Percentiles rank a stretch among this genome's conserved stretches.
These are phyloP conservation scores for Brachyopa scutellaris DNA, from an alignment of 2,888 invertebrate species.

Conservation along the genomic window DNA sequence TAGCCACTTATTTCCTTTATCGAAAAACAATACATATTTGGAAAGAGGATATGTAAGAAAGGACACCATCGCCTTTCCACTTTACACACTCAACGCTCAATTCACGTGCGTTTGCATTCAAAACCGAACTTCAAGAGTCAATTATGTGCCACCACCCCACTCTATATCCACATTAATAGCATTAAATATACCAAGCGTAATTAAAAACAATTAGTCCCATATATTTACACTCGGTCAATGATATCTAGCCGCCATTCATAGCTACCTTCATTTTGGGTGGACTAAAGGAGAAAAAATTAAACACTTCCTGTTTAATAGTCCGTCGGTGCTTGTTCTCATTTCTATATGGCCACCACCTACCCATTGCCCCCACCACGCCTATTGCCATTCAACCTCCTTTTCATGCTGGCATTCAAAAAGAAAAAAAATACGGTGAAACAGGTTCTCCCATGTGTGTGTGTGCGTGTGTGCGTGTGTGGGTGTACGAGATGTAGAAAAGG, in stretches of 20 bases:
- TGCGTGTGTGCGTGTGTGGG: background rate
- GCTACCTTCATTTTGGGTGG: slow-evolving; percentile 34
- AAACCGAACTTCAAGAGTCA: slow-evolving; percentile 40
- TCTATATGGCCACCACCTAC: slow-evolving; percentile 30
- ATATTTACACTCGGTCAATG: slow-evolving; percentile 63
- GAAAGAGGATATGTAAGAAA: no score
- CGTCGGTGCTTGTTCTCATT: slow-evolving; percentile 52
- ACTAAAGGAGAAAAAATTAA: slow-evolving; percentile 50
- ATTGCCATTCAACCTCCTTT: slow-evolving; percentile 43
- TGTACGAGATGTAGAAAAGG: slow-evolving; percentile 26
- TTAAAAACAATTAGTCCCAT: slow-evolving; percentile 66
- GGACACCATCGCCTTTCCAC: no score
- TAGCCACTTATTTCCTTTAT: no score
- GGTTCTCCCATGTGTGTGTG: background rate
- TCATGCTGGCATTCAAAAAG: slow-evolving; percentile 33
- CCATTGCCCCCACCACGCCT: background rate
- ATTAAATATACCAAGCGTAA: slow-evolving; percentile 51
- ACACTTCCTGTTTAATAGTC: slow-evolving; percentile 67
- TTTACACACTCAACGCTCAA: slow-evolving; percentile 12
- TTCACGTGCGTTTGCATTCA: slow-evolving; percentile 14
- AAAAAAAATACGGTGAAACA: slow-evolving; percentile 8
- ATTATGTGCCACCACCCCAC: slow-evolving; percentile 23
- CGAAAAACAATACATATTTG: no score
- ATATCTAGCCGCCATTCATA: slow-evolving; percentile 35
- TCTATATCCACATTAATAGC: slow-evolving; percentile 46